Evolutionary conservation across 2,113 vertebrate species (phyloP).

Genomic region (Heptranchias perlo): DNA sequence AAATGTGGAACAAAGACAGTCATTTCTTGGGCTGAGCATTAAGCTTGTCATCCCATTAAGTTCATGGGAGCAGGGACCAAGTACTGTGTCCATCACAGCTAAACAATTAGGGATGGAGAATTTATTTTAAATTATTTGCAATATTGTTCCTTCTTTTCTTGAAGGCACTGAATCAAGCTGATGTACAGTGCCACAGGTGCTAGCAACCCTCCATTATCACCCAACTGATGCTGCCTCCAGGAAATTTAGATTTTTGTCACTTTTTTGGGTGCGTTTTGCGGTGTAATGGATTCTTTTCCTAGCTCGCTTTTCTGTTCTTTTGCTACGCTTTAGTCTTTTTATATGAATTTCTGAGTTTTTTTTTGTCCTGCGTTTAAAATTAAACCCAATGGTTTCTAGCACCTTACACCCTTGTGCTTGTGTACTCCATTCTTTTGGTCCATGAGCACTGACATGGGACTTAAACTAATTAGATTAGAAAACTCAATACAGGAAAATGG

Average conservation of each 20-base stretch:
- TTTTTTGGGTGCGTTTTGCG: not conserved
- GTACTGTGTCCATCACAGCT: not conserved
- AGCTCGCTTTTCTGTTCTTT: too few species aligned
- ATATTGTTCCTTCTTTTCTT: not conserved
- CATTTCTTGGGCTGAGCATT: not conserved
- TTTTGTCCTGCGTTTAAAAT: too few species aligned
- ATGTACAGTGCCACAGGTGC: not conserved
- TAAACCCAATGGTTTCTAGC: too few species aligned
- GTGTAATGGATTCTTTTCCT: too few species aligned
- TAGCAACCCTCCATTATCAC: not conserved
- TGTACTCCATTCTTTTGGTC: too few species aligned
- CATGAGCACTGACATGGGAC: too few species aligned
- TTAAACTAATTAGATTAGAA: too few species aligned
- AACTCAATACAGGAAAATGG: too few species aligned
- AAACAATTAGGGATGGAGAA: not conserved
- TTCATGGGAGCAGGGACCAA: not conserved
- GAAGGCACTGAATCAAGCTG: not conserved
- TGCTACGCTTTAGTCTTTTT: too few species aligned
- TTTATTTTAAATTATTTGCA: not conserved
- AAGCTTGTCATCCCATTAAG: not conserved
- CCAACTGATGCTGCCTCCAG: not conserved
- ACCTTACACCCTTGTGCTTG: too few species aligned
- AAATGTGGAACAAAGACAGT: not conserved
- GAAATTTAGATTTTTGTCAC: not conserved
- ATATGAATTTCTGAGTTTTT: too few species aligned